Evolutionary conservation across 2,888 invertebrate genomes (phyloP), one percentile per base, ranked within the genome.

Genomic region (Monoplex corrugatus): DNA sequence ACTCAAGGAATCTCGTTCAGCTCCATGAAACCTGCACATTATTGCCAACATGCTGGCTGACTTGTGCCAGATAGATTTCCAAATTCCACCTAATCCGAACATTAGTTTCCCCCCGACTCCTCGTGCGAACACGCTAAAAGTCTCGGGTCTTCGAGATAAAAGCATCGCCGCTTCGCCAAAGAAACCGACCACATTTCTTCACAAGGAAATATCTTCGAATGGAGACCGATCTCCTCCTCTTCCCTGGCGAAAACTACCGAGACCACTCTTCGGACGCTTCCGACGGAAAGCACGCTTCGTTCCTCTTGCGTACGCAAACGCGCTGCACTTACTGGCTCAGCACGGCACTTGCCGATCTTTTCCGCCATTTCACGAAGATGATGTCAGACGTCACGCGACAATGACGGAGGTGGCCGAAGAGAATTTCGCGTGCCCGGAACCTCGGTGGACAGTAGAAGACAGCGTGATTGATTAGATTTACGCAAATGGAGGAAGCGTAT

Each of bases 271-370:
- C 78, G 78, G 78, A 32, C 88, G 40, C 57, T 68, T 88, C 88
- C 88, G 88, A 43, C 68, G 44, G 68, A 68, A 82, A n/a, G 38
- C 63, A 44, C 88, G 83, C 83, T 63, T 83, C 80, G 80, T 68
- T 88, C 44, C 63, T n/a, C 44, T 40, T 40, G 83, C 83, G 32
- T 80, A n/a, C 63, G 43, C 83, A 19, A 32, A 35, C 63, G 57
- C 8, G 23, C 57, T 83, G 40, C 63, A 82, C 83, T 82, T 83
- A 80, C n/a, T 57, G 63, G 35, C 82, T 40, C 32, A 23, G 80
- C 88, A 88, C 88, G 88, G 28, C 82, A 88, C 57, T 88, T 63
- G 82, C 88, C 88, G 88, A 88, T 88, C 88, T 68, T 83, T 88
- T 82, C 82, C 80, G 82, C 88, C 68, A 83, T 88, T 88, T 88